These are phyloP conservation scores for Hemibagrus wyckioides DNA, from an alignment of 2,113 vertebrate species.

Conservation along the genomic window DNA sequence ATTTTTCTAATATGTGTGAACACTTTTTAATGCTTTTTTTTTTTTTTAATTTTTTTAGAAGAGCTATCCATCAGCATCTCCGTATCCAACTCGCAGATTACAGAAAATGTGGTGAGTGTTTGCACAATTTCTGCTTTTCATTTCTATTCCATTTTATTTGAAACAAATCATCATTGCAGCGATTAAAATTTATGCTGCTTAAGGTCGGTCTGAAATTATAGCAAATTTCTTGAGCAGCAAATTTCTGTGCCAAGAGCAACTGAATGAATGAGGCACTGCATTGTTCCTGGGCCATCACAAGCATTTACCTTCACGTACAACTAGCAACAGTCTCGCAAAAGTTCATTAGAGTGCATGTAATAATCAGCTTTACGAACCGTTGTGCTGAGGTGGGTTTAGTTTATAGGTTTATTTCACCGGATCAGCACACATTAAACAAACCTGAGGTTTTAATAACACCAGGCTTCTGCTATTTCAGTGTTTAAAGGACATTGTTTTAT, in stretches of 20 bases:
- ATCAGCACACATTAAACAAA: not conserved
- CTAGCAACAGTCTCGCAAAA: not conserved
- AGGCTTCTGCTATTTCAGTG: not conserved
- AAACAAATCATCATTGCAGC: not conserved
- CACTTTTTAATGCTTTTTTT: not conserved
- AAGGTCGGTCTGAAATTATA: not conserved
- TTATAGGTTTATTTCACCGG: not conserved
- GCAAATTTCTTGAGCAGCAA: too few species aligned
- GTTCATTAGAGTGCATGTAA: not conserved
- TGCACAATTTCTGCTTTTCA: slow-evolving; percentile 45
- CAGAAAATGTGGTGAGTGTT: slow-evolving; percentile 98
- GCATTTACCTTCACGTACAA: not conserved
- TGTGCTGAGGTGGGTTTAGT: not conserved
- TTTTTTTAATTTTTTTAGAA: slow-evolving; percentile 71
- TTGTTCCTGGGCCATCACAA: not conserved
- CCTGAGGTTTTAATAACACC: not conserved
- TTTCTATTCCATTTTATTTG: slow-evolving; percentile 29
- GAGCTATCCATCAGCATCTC: slow-evolving; percentile 96
- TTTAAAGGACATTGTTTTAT: slow-evolving; percentile 5
- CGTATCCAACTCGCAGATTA: slow-evolving; percentile 94
- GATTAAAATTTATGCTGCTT: not conserved
- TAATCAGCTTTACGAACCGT: slow-evolving; percentile 2
- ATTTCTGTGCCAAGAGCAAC: slow-evolving; percentile 12
- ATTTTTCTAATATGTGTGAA: not conserved
- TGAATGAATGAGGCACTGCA: slow-evolving; percentile 3